phyloP scores from a whole-genome alignment of 2,113 vertebrate genomes.

The Eulemur macaco region DNA sequence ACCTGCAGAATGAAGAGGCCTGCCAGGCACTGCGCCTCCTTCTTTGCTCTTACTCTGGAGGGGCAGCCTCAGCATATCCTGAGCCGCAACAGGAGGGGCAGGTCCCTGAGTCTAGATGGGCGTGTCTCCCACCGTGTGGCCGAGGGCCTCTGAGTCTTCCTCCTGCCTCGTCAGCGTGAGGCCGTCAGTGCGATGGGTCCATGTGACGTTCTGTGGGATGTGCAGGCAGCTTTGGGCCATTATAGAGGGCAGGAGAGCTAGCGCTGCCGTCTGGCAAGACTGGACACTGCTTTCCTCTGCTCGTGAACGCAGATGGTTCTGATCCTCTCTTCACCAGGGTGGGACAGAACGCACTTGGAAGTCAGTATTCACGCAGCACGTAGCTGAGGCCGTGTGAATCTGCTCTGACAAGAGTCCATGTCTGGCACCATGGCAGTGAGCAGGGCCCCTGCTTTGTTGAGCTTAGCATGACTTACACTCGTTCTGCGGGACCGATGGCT shows the following conservation, averaged over 20 bases:
- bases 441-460: background rate
- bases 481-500: background rate
- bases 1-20: background rate
- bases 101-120: background rate
- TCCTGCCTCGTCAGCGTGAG: background rate
- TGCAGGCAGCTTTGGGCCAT: background rate
- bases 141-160: background rate
- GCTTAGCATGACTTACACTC: background rate
- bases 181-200: background rate
- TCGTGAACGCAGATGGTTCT: background rate
- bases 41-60: background rate
- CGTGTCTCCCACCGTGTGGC: background rate
- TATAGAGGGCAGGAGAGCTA: background rate
- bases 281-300: background rate
- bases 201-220: background rate
- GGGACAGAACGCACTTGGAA: background rate
- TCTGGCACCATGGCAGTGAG: background rate
- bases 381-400: background rate
- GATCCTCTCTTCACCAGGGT: background rate
- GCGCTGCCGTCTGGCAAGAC: background rate
- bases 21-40: background rate
- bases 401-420: background rate
- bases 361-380: fast-evolving
- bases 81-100: background rate
- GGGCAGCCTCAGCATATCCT: background rate